phyloP scores from a whole-genome alignment of 35 echinoderm and acorn worm genomes.

The Lytechinus variegatus region DNA sequence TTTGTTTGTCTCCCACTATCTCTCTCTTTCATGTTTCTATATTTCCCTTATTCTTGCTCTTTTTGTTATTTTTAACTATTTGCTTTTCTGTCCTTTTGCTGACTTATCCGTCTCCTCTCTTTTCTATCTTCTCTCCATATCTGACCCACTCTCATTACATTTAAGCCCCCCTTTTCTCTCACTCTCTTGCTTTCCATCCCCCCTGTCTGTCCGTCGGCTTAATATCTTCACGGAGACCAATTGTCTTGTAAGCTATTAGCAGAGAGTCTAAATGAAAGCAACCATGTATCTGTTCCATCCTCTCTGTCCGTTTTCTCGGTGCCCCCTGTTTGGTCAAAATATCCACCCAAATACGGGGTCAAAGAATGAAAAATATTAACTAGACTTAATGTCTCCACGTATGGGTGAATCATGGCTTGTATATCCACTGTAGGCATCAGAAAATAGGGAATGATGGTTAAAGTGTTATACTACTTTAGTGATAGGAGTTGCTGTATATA shows the following conservation, averaged over 20 bases:
- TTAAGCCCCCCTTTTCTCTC: not conserved
- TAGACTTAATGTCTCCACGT: constrained; percentile 3
- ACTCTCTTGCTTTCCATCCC: not conserved
- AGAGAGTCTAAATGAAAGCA: not conserved
- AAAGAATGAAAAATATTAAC: constrained; percentile 36
- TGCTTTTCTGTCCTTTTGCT: not conserved
- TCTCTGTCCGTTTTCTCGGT: not conserved
- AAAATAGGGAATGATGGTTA: not conserved
- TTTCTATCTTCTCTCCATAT: not conserved
- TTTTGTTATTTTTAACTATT: no score
- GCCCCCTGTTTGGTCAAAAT: not conserved
- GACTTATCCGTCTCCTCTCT: not conserved
- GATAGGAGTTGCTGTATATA: no score
- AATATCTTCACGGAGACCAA: constrained; percentile 43
- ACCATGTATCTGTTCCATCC: not conserved
- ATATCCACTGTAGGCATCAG: not conserved
- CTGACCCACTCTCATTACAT: not conserved
- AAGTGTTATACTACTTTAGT: not conserved
- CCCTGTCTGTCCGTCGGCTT: not conserved
- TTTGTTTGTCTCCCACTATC: not conserved
- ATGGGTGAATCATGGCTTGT: constrained; percentile 26
- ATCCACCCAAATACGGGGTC: constrained; percentile 17
- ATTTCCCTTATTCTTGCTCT: not conserved
- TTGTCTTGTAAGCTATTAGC: constrained; percentile 48
- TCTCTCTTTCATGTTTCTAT: not conserved